A percentile compares a stretch with the other conserved stretches of the same genome.
Evolutionary conservation across 2,113 vertebrate genomes (phyloP).

Genomic region (Leucosticte australis): DNA sequence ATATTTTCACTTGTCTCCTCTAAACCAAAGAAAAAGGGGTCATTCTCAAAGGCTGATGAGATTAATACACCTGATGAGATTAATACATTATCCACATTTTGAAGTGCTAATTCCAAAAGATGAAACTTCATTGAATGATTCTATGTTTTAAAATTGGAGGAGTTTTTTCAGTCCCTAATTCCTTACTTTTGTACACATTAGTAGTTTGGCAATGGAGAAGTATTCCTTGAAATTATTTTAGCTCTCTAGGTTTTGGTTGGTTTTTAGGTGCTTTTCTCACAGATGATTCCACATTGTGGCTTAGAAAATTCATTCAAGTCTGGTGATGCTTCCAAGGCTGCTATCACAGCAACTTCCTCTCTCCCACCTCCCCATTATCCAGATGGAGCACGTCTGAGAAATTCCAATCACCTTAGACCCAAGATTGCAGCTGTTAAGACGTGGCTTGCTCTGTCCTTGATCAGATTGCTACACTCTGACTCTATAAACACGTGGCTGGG

Average conservation of each 20-base stretch:
- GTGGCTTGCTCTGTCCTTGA: background rate
- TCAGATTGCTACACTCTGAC: background rate
- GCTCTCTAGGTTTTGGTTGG: background rate
- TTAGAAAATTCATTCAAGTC: background rate
- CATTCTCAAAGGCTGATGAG: background rate
- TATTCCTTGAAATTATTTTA: background rate
- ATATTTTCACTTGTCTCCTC: background rate
- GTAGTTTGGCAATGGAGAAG: background rate
- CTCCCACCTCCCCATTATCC: background rate
- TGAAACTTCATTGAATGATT: background rate
- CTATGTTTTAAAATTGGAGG: background rate
- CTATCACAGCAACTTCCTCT: background rate
- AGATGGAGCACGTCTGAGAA: slow-evolving; percentile 6
- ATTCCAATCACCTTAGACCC: slow-evolving; percentile 16
- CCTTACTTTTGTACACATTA: background rate
- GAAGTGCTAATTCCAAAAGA: background rate
- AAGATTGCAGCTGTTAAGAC: slow-evolving; percentile 19
- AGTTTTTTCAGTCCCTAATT: background rate
- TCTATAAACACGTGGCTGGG: background rate
- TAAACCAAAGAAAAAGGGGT: background rate
- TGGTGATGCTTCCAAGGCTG: background rate
- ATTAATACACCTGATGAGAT: background rate
- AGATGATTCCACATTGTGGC: background rate
- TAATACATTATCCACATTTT: background rate
- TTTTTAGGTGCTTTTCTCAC: background rate